Evolutionary conservation across 2,888 invertebrate species (phyloP).

Genomic region (Clanis bilineata): DNA sequence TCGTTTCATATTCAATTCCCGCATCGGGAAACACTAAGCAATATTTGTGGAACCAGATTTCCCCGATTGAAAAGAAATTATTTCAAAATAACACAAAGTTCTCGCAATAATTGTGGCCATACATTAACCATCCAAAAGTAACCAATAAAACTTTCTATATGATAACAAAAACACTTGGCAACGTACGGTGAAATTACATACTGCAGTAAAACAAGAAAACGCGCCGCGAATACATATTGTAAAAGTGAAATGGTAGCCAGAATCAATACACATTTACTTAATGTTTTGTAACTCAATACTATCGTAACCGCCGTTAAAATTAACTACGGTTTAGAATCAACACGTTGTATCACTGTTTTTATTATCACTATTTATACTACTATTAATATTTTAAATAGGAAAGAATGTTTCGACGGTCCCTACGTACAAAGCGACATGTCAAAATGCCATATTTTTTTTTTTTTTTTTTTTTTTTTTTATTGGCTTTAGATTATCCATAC

Average conservation of each 20-base stretch:
- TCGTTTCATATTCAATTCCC: too few relatives aligned
- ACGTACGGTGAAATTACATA: background rate
- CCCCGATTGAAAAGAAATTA: too few relatives aligned
- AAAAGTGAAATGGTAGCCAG: conserved; percentile 4
- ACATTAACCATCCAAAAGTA: background rate
- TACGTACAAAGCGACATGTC: too few relatives aligned
- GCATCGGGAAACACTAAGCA: too few relatives aligned
- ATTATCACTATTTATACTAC: background rate
- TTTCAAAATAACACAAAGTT: too few relatives aligned
- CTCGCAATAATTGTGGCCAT: too few relatives aligned
- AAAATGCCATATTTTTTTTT: too few relatives aligned
- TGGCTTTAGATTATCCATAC: too few relatives aligned
- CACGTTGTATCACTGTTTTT: background rate
- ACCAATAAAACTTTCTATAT: conserved; percentile 6
- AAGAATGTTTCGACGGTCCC: too few relatives aligned
- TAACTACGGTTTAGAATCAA: background rate
- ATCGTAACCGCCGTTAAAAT: background rate
- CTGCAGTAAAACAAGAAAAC: background rate
- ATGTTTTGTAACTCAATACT: background rate
- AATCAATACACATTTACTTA: background rate
- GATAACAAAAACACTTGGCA: background rate
- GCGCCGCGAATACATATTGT: background rate
- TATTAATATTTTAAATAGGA: too few relatives aligned
- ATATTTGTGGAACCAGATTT: too few relatives aligned
- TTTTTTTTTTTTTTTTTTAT: too few relatives aligned